phyloP scores from a whole-genome alignment of 2,888 invertebrate species.

The Nomada ruficornis region DNA sequence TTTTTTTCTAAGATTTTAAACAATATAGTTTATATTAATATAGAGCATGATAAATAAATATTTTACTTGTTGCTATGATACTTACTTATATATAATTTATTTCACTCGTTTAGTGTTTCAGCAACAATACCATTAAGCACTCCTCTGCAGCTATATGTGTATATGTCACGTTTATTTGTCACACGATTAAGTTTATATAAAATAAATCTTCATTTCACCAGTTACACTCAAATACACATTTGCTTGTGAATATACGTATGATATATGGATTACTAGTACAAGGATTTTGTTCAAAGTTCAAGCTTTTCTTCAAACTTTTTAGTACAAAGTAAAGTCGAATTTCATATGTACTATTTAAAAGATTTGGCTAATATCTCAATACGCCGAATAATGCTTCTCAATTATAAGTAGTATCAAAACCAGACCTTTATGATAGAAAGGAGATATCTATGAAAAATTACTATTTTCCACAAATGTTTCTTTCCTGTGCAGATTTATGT shows the following conservation, averaged over 20 bases:
- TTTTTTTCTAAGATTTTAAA: slow-evolving; percentile 54
- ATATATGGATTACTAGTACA: slow-evolving; percentile 51
- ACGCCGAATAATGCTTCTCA: slow-evolving; percentile 26
- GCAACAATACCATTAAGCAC: slow-evolving; percentile 62
- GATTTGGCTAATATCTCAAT: neutral
- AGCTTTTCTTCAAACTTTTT: slow-evolving; percentile 48
- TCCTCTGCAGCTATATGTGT: slow-evolving; percentile 61
- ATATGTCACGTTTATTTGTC: slow-evolving; percentile 70
- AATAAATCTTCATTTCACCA: slow-evolving; percentile 67
- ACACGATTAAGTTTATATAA: slow-evolving; percentile 69
- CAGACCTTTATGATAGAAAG: slow-evolving; percentile 7
- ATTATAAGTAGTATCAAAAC: slow-evolving; percentile 21
- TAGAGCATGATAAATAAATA: slow-evolving; percentile 64
- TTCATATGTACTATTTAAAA: slow-evolving; percentile 10
- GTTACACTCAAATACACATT: slow-evolving; percentile 63
- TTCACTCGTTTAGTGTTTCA: slow-evolving; percentile 39
- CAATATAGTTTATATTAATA: slow-evolving; percentile 44
- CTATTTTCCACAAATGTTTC: slow-evolving; percentile 1
- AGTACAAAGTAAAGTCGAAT: slow-evolving; percentile 17
- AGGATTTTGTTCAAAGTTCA: slow-evolving; percentile 63
- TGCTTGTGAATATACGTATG: slow-evolving; percentile 54
- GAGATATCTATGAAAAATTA: neutral
- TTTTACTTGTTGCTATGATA: slow-evolving; percentile 52
- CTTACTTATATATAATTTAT: slow-evolving; percentile 32
- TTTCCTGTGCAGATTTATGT: neutral